Percentiles rank a stretch among this genome's conserved stretches.
These are phyloP conservation scores for Lutjanus campechanus DNA, from an alignment of 2,797 vertebrate genomes.

Conservation along the genomic window DNA sequence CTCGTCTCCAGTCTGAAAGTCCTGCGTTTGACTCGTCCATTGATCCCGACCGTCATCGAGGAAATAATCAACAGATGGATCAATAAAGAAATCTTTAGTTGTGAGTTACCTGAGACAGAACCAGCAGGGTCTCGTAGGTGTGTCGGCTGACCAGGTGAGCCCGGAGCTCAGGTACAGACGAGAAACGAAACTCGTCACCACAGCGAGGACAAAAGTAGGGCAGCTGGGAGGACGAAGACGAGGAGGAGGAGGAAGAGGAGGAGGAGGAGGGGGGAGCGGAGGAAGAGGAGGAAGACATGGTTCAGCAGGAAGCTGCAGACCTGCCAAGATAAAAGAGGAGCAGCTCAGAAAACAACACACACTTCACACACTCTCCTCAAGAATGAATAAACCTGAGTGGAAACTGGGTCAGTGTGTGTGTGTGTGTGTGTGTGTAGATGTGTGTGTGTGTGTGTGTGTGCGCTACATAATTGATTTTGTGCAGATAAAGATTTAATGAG, in stretches of 20 bases:
- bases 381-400: background rate
- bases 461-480: conserved; percentile 46
- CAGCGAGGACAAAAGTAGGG: conserved; percentile 75
- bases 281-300: conserved; percentile 64
- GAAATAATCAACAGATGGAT: background rate
- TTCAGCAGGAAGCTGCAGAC: conserved; percentile 38
- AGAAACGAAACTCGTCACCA: conserved; percentile 56
- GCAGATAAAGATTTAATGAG: conserved; percentile 46
- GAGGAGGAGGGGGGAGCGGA: conserved; percentile 19
- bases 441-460: conserved; percentile 19
- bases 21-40: too few species aligned
- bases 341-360: background rate
- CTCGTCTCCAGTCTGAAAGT: too few species aligned
- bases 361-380: background rate
- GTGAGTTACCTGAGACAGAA: conserved; percentile 66
- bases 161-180: conserved; percentile 64
- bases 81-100: background rate
- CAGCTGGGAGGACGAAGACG: conserved; percentile 41
- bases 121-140: conserved; percentile 76
- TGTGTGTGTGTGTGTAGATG: conserved; percentile 35
- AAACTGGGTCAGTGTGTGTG: conserved; percentile 57
- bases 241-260: conserved; percentile 27
- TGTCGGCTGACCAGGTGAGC: conserved; percentile 74
- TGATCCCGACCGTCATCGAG: too few species aligned
- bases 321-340: conserved; percentile 39